Evolutionary conservation across 2,888 invertebrate species (phyloP).

Genomic region (Frankliniella intonsa): DNA sequence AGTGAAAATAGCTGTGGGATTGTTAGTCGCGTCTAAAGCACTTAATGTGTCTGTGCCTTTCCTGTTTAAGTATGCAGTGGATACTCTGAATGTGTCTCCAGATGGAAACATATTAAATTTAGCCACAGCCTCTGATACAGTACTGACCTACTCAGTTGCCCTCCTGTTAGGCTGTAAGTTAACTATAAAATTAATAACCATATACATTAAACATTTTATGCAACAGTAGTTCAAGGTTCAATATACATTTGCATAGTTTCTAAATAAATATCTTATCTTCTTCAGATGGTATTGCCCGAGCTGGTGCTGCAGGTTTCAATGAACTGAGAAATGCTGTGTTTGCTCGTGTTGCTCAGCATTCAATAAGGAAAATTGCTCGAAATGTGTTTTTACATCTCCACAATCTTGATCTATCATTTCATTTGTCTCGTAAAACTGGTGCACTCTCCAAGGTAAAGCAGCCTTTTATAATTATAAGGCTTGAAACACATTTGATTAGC

Average conservation of each 20-base stretch:
- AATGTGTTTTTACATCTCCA: constrained; percentile 96
- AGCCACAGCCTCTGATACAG: constrained; percentile 73
- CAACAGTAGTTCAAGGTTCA: constrained; percentile 17
- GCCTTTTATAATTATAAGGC: not conserved
- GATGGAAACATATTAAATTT: constrained; percentile 58
- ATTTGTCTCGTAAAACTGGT: constrained; percentile 91
- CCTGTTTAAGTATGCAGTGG: constrained; percentile 89
- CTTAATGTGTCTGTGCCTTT: constrained; percentile 92
- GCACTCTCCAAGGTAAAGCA: constrained; percentile 75
- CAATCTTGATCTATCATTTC: constrained; percentile 88
- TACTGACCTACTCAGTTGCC: constrained; percentile 71
- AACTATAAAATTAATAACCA: constrained; percentile 30
- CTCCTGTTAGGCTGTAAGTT: constrained; percentile 82
- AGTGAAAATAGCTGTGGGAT: constrained; percentile 76
- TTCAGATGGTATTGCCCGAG: constrained; percentile 89
- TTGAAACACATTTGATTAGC: constrained; percentile 29
- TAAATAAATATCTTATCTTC: constrained; percentile 34
- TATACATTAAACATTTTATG: constrained; percentile 29
- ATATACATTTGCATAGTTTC: not conserved
- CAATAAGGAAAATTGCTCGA: constrained; percentile 87
- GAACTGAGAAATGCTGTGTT: constrained; percentile 97
- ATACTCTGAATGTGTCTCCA: constrained; percentile 68
- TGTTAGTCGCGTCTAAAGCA: constrained; percentile 77
- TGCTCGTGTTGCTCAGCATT: constrained; percentile 94
- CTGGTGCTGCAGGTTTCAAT: constrained; percentile 87